phyloP scores from a whole-genome alignment of 1,140 invertebrate species.

The Pristionchus pacificus region DNA sequence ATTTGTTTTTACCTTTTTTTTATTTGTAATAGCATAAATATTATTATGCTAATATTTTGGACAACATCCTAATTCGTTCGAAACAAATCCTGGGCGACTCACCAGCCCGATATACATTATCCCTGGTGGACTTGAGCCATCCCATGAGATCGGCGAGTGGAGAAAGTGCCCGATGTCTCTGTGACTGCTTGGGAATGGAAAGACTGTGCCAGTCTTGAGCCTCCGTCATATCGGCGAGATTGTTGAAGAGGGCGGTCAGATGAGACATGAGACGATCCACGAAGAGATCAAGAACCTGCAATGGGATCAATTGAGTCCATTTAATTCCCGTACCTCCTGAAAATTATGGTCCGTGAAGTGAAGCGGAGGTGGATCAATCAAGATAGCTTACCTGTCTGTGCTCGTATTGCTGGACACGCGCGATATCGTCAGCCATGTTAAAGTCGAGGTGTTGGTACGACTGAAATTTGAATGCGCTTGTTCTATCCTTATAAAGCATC shows the following conservation, averaged over 20 bases:
- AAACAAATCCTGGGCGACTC: no score
- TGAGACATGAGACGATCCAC: conserved; percentile 35
- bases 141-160: conserved; percentile 34
- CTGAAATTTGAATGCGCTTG: no score
- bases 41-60: no score
- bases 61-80: no score
- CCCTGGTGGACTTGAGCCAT: conserved; percentile 32
- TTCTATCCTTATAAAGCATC: no score
- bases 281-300: conserved; percentile 43
- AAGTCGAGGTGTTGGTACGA: no score
- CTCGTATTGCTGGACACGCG: conserved; percentile 94
- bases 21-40: neutral
- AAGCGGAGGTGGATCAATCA: neutral
- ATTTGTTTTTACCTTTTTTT: neutral
- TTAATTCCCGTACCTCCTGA: neutral
- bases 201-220: conserved; percentile 33
- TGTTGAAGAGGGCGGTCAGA: conserved; percentile 31
- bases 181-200: conserved; percentile 35
- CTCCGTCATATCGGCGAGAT: conserved; percentile 28
- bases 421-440: conserved; percentile 98
- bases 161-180: conserved; percentile 29
- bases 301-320: conserved; percentile 45
- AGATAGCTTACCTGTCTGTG: conserved; percentile 88
- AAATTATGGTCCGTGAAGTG: neutral
- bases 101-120: neutral